A percentile compares a stretch with the other conserved stretches of the same genome.
phyloP scores from a whole-genome alignment of 2,797 vertebrate species.

The Pteropus rufus region DNA sequence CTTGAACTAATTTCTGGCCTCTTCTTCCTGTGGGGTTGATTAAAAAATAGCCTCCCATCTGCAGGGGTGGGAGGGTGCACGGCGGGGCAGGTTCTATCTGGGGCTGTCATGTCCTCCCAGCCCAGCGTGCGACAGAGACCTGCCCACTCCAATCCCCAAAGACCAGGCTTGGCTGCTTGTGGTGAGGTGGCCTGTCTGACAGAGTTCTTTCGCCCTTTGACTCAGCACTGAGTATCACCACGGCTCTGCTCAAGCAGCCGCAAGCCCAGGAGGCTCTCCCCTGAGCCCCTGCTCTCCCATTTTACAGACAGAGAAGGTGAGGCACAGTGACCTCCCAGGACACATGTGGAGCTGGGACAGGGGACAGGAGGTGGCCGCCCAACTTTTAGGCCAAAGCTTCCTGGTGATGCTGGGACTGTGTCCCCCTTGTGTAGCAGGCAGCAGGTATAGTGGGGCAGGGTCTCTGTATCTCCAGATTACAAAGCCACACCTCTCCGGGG shows the following conservation, averaged over 20 bases:
- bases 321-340: background rate
- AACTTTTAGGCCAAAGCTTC: background rate
- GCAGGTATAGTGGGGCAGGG: background rate
- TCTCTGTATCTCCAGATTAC: background rate
- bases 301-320: background rate
- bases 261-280: background rate
- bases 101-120: background rate
- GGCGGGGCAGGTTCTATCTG: background rate
- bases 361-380: background rate
- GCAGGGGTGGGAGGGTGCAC: background rate
- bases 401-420: too few species aligned
- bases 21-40: conserved; percentile 54
- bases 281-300: background rate
- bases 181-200: background rate
- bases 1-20: conserved; percentile 60
- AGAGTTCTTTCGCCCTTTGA: conserved; percentile 45
- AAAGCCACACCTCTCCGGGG: background rate
- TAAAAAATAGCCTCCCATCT: conserved; percentile 62
- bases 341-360: rapidly evolving
- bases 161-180: background rate
- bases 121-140: background rate
- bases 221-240: background rate
- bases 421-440: background rate
- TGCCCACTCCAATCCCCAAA: background rate
- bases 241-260: background rate